Evolutionary conservation across 2,888 invertebrate genomes (phyloP).

Genomic region (Hecatera dysodea): DNA sequence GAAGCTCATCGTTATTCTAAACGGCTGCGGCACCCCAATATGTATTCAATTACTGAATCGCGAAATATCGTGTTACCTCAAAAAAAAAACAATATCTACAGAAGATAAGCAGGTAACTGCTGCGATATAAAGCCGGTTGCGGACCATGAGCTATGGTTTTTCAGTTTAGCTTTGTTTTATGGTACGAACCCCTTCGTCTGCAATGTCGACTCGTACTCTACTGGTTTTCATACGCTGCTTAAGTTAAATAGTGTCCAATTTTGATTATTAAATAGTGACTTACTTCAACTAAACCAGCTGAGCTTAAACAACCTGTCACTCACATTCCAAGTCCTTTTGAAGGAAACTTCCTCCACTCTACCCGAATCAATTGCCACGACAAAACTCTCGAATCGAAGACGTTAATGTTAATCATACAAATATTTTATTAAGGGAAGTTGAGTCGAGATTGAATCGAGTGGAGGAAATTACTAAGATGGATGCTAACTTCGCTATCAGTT

Average conservation of each 20-base stretch:
- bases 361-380: not conserved
- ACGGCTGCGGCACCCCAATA: slow-evolving; percentile 38
- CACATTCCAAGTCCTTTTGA: too few relatives aligned
- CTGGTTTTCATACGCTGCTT: too few relatives aligned
- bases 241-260: too few relatives aligned
- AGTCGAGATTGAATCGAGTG: not conserved
- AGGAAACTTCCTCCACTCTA: not conserved
- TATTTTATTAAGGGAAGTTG: not conserved
- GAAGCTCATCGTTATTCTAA: slow-evolving; percentile 47
- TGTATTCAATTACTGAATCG: slow-evolving; percentile 56
- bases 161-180: too few relatives aligned
- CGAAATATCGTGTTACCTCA: slow-evolving; percentile 26
- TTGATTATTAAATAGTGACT: too few relatives aligned
- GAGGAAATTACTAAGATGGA: not conserved
- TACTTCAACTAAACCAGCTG: too few relatives aligned
- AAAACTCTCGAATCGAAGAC: not conserved
- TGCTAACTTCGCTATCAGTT: not conserved
- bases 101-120: slow-evolving; percentile 7
- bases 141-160: not conserved
- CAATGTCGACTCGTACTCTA: too few relatives aligned
- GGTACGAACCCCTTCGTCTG: too few relatives aligned
- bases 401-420: not conserved
- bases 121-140: not conserved
- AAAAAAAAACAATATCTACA: slow-evolving; percentile 11
- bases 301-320: too few relatives aligned